These are phyloP conservation scores for Philereme vetulata DNA, from an alignment of 2,888 invertebrate species.

Conservation along the genomic window DNA sequence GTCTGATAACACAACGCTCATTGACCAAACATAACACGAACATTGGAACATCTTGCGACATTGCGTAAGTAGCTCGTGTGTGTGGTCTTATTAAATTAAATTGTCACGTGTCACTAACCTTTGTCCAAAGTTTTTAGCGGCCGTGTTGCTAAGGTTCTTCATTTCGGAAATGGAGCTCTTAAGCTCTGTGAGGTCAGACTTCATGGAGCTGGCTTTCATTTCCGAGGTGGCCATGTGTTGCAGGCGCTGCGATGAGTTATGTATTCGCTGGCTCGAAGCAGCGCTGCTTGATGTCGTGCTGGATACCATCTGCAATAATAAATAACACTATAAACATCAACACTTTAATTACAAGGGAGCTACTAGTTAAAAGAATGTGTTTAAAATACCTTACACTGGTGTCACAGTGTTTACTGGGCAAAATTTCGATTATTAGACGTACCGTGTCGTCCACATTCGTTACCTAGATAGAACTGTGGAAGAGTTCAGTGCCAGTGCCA, in stretches of 20 bases:
- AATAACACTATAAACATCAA: slow-evolving; percentile 14
- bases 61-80: slow-evolving; percentile 31
- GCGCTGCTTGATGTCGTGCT: slow-evolving; percentile 85
- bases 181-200: slow-evolving; percentile 90
- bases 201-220: slow-evolving; percentile 92
- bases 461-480: slow-evolving; percentile 75
- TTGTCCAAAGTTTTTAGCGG: slow-evolving; percentile 75
- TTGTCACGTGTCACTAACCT: slow-evolving; percentile 55
- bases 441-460: slow-evolving; percentile 63
- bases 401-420: slow-evolving; percentile 16
- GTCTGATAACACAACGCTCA: slow-evolving; percentile 56
- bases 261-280: slow-evolving; percentile 84
- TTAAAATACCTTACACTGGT: slow-evolving; percentile 34
- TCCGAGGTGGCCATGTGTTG: slow-evolving; percentile 86
- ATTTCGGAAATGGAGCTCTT: slow-evolving; percentile 94
- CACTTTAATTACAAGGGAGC: neutral
- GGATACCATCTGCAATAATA: slow-evolving; percentile 74
- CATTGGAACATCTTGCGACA: slow-evolving; percentile 48
- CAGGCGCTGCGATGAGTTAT: slow-evolving; percentile 82
- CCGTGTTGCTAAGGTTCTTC: slow-evolving; percentile 86
- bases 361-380: slow-evolving; percentile 8
- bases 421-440: slow-evolving; percentile 40
- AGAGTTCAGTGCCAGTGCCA: slow-evolving; percentile 82
- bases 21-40: slow-evolving; percentile 56
- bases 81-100: slow-evolving; percentile 6